phyloP scores from a whole-genome alignment of 2,797 vertebrate genomes.

The Geotrypetes seraphini region DNA sequence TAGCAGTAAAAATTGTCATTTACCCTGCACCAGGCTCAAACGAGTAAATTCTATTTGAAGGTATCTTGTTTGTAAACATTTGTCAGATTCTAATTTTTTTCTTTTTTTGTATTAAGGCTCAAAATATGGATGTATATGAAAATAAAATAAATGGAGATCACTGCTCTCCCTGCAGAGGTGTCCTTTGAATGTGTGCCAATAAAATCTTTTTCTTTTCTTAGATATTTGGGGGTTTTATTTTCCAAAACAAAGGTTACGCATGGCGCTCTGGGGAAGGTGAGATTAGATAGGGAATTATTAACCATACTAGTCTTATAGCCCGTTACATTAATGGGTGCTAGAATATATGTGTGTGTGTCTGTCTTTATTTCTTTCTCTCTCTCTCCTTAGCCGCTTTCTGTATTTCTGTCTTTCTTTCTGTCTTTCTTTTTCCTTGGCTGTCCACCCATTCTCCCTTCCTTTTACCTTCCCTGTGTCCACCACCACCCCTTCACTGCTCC shows the following conservation, averaged over 20 bases:
- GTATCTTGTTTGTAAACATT: constrained; percentile 93
- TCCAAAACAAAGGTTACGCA: background rate
- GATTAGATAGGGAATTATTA: no score
- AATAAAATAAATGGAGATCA: constrained; percentile 88
- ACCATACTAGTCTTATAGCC: no score
- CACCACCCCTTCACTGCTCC: no score
- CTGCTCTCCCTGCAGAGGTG: constrained; percentile 61
- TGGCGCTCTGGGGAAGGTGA: background rate
- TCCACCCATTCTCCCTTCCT: no score
- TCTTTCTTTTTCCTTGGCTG: no score
- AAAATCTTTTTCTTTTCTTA: constrained; percentile 22
- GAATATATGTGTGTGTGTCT: no score
- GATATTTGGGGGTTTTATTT: constrained; percentile 13
- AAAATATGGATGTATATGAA: constrained; percentile 99
- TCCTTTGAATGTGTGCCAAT: constrained; percentile 52
- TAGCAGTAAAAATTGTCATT: constrained; percentile 58
- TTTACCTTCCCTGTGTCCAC: no score
- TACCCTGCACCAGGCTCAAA: constrained; percentile 69
- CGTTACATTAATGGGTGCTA: no score
- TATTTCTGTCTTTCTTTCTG: no score
- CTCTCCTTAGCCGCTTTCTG: no score
- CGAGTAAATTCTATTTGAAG: constrained; percentile 72
- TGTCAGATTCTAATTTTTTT: constrained; percentile 84
- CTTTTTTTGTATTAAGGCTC: constrained; percentile 91
- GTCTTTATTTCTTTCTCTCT: no score